A percentile compares a stretch with the other conserved stretches of the same genome.
Evolutionary conservation across 2,888 invertebrate genomes (phyloP).

Genomic region (Magallana nippona): DNA sequence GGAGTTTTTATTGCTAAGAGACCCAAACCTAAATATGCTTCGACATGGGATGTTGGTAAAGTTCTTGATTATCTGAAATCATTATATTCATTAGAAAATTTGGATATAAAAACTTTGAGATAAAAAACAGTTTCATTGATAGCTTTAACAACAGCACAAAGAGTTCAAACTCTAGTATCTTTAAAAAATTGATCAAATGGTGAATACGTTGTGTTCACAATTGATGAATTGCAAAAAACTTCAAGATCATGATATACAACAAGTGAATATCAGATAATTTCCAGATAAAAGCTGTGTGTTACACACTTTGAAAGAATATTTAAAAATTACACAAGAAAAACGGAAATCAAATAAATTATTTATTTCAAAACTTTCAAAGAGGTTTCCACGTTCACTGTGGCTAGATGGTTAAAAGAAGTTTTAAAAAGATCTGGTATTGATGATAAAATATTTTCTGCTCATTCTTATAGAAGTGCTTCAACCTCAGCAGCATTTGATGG

Average conservation of each 20-base stretch:
- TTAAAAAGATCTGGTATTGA: slow-evolving; percentile 42
- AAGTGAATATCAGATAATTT: no score
- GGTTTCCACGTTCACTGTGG: slow-evolving; percentile 41
- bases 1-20: no score
- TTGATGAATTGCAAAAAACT: no score
- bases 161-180: no score
- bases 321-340: slow-evolving; percentile 41
- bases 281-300: no score
- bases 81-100: neutral
- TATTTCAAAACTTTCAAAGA: slow-evolving; percentile 50
- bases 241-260: no score
- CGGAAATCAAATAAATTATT: slow-evolving; percentile 43
- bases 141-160: neutral
- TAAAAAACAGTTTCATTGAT: neutral
- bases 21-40: no score
- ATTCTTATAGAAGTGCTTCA: slow-evolving; percentile 42
- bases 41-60: no score
- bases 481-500: slow-evolving; percentile 42
- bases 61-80: no score
- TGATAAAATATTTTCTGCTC: slow-evolving; percentile 38
- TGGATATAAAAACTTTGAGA: neutral
- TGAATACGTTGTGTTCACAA: no score
- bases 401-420: slow-evolving; percentile 50
- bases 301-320: slow-evolving; percentile 22
- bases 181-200: neutral